These are phyloP conservation scores for Cebus imitator DNA, from an alignment of 2,113 vertebrate genomes.

Conservation along the genomic window DNA sequence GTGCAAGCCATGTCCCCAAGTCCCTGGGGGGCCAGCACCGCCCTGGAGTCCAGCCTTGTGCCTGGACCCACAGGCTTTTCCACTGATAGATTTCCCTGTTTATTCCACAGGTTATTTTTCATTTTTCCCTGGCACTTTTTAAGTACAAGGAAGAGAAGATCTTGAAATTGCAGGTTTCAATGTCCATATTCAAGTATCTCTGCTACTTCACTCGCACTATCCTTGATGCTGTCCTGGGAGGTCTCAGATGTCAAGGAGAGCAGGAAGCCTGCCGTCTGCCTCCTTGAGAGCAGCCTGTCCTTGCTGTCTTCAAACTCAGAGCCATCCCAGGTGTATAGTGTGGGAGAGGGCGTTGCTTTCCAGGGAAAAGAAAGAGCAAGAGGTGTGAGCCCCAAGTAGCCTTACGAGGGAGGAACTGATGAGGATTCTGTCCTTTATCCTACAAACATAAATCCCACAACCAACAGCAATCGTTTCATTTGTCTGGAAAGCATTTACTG, in stretches of 20 bases:
- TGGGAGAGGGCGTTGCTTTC: background rate
- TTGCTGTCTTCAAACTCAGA: background rate
- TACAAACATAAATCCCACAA: accelerated
- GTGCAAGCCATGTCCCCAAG: accelerated
- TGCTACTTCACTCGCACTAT: slow-evolving; percentile 93
- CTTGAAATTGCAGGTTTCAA: slow-evolving; percentile 92
- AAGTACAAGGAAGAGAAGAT: slow-evolving; percentile 98
- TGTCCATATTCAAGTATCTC: slow-evolving; percentile 97
- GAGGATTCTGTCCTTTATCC: background rate
- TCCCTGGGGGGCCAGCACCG: background rate
- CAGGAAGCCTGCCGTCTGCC: accelerated
- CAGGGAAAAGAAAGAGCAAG: background rate
- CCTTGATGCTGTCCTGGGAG: slow-evolving; percentile 85
- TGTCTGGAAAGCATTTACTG: background rate
- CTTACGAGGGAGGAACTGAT: background rate
- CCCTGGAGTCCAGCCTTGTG: background rate
- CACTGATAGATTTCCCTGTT: accelerated
- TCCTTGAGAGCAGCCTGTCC: too few relatives aligned
- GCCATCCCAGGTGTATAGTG: background rate
- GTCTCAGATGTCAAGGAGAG: background rate
- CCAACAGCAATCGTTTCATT: background rate
- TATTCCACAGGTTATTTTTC: slow-evolving; percentile 93
- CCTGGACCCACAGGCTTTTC: background rate
- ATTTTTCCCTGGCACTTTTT: slow-evolving; percentile 92
- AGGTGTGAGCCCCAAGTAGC: background rate